phyloP scores from a whole-genome alignment of 2,888 invertebrate genomes.

The Philonicus albiceps region DNA sequence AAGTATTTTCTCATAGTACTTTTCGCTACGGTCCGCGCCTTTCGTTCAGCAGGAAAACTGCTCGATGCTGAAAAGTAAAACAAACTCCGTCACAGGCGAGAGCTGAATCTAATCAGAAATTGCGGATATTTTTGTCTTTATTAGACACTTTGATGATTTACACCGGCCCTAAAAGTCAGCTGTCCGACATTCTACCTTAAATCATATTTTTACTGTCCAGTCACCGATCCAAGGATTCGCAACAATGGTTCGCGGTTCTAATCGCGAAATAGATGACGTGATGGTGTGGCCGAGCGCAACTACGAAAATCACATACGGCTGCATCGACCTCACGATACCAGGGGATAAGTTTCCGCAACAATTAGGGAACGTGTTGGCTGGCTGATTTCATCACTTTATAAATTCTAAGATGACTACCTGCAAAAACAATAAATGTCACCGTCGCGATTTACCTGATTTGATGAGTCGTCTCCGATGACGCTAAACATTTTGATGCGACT shows the following conservation, averaged over 20 bases:
- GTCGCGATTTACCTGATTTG: conserved; percentile 11
- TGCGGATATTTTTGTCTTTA: conserved; percentile 26
- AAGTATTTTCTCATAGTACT: not conserved
- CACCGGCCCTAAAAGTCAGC: conserved; percentile 21
- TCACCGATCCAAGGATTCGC: not conserved
- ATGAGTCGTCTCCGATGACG: not conserved
- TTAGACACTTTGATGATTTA: conserved; percentile 25
- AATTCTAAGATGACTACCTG: conserved; percentile 20
- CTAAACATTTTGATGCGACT: not conserved
- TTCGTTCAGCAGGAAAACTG: not conserved
- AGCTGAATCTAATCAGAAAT: conserved; percentile 34
- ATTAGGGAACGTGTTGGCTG: conserved; percentile 34
- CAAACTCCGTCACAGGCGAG: conserved; percentile 28
- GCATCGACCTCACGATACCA: not conserved
- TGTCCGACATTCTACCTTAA: conserved; percentile 28
- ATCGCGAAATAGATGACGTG: not conserved
- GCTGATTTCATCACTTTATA: conserved; percentile 38
- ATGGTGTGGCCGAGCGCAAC: not conserved
- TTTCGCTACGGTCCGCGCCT: not conserved
- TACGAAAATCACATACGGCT: not conserved
- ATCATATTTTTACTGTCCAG: conserved; percentile 30
- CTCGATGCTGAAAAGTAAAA: not conserved
- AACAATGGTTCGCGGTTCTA: not conserved
- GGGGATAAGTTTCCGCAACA: not conserved
- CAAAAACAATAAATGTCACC: conserved; percentile 14